Evolutionary conservation across 2,797 vertebrate species (phyloP).

Genomic region (Otolemur crassicaudatus): DNA sequence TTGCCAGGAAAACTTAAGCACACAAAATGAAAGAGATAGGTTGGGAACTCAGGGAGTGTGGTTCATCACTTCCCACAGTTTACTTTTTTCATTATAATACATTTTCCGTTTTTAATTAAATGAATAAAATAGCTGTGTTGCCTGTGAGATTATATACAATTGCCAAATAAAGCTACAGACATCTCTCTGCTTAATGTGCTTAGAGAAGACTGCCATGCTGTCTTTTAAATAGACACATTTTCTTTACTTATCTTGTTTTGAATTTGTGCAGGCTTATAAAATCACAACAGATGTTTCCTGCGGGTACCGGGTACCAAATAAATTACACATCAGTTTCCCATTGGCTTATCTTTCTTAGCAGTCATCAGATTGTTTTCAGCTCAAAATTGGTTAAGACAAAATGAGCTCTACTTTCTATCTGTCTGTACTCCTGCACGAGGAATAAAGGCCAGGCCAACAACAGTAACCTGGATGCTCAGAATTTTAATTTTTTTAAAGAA

Average conservation of each 20-base stretch:
- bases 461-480: not conserved
- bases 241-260: conserved; percentile 78
- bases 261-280: conserved; percentile 79
- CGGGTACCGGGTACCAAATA: conserved; percentile 70
- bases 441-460: conserved; percentile 44
- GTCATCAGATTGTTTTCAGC: conserved; percentile 61
- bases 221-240: conserved; percentile 79
- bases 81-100: conserved; percentile 72
- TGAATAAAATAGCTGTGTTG: conserved; percentile 70
- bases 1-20: conserved; percentile 70
- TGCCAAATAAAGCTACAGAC: conserved; percentile 77
- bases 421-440: not conserved
- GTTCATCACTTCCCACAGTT: conserved; percentile 69
- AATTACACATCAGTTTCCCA: conserved; percentile 73
- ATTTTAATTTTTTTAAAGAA: not conserved
- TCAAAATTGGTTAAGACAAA: conserved; percentile 65
- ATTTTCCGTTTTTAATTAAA: conserved; percentile 80
- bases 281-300: conserved; percentile 81
- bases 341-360: conserved; percentile 71
- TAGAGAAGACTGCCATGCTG: conserved; percentile 59
- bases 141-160: conserved; percentile 76
- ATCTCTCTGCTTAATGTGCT: conserved; percentile 73
- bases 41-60: conserved; percentile 12
- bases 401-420: conserved; percentile 51
- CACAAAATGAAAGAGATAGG: conserved; percentile 64